Base-by-base conservation (phyloP, 2,888 invertebrate genomes). In the Camptogramma bilineatum region DNA sequence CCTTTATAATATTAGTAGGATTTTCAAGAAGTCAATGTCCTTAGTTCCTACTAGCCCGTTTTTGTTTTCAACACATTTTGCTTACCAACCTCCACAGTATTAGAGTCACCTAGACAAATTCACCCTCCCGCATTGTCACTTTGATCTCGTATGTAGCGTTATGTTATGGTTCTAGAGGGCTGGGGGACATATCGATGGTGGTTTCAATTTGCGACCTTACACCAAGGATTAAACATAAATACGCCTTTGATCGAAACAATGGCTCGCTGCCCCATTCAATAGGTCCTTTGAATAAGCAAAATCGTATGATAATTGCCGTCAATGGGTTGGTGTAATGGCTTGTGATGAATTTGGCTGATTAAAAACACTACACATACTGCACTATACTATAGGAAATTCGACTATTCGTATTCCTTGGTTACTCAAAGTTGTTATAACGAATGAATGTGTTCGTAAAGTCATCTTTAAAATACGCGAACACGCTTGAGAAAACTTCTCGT, bases 41-140 rank as follows among this genome's bases (percentile, higher is more conserved):
- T 17, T 7, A 16, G 44, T 44, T 13, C 2, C 4, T 16, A 5
- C 44, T 7, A 4, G 7, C 17, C 8, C 8, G 55, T 16, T 56
- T 9, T 13, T 16, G 28, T 48, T 56, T 51, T 21, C 39, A 51
- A 24, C 34, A 18, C 52, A 68, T 73, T 66, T 31, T 70, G 64
- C 28, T 13, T 8, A 7, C n/a, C 13, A 28, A 55, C n/a, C 9
- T 77, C 4, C 13, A 13, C 50, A 54, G 51, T 52, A 64, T 69
- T 65, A 82, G 74, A 74, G 74, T 85, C 86, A 85, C 81, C 84
- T 87, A 89, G 89, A 87, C 89, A 86, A 88, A 88, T 87, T 87
- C 87, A 84, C 91, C 91, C 90, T 85, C 84, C 79, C 76, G 81
- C 84, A 86, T 88, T 88, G 88, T 88, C 83, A 83, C 91, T 91